Percentiles rank a stretch among this genome's conserved stretches.
Conservation (phyloP, 1,140 invertebrate species). For the Acromyrmex heyeri region DNA sequence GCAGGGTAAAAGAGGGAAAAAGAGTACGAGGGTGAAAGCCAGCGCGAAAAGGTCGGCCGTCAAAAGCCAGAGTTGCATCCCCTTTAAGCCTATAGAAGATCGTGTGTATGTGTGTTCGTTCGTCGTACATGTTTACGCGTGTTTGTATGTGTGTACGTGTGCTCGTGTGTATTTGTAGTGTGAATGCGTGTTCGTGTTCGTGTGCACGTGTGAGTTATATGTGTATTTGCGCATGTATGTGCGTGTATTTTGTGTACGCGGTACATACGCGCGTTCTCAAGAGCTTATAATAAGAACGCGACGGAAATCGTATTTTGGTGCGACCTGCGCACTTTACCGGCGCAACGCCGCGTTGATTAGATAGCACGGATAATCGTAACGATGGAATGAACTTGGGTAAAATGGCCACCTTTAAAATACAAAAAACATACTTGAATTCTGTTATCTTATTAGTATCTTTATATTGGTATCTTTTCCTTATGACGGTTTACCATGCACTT, state of each 20-base stretch:
- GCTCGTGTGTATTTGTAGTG: neutral
- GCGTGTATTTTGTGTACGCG: neutral
- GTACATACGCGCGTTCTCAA: neutral
- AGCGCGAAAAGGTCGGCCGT: conserved; percentile 59
- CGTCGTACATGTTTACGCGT: neutral
- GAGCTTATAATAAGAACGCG: conserved; percentile 63
- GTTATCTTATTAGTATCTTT: no score
- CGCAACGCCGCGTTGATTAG: conserved; percentile 38
- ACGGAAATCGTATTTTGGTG: conserved; percentile 56
- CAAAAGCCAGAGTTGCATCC: conserved; percentile 67
- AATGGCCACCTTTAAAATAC: neutral
- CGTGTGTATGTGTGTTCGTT: no score
- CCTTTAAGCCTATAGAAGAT: conserved; percentile 63
- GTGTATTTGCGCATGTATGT: neutral
- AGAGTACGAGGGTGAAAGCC: conserved; percentile 51
- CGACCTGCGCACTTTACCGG: conserved; percentile 57
- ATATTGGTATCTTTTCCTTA: no score
- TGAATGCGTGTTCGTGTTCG: neutral
- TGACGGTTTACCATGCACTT: neutral
- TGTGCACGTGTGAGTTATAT: neutral
- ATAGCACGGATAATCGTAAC: conserved; percentile 47
- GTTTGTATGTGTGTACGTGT: neutral
- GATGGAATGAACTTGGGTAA: neutral
- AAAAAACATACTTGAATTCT: no score
- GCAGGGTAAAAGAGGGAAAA: conserved; percentile 29